Percentiles rank a stretch among this genome's conserved stretches.
These are phyloP conservation scores for Neodiprion fabricii DNA, from an alignment of 1,140 invertebrate genomes.

Conservation along the genomic window DNA sequence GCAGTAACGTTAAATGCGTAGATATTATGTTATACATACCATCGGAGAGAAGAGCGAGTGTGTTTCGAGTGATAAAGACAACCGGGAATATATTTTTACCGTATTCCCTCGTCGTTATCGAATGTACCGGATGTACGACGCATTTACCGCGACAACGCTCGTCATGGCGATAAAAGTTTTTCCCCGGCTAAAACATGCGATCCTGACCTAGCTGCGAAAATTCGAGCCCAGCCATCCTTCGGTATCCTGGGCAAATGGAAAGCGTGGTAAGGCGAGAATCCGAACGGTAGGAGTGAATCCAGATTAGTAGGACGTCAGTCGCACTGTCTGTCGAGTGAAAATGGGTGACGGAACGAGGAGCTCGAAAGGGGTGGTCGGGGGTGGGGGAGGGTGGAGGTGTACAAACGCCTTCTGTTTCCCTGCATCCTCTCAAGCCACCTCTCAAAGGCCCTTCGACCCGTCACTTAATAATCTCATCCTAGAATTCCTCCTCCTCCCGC, in stretches of 20 bases:
- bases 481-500: conserved; percentile 30
- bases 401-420: conserved; percentile 37
- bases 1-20: not conserved
- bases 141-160: no score
- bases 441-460: conserved; percentile 33
- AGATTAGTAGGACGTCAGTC: not conserved
- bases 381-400: conserved; percentile 26
- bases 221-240: no score
- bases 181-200: no score
- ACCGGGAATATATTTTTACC: not conserved
- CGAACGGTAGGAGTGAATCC: conserved; percentile 11
- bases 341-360: no score
- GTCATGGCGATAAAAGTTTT: no score
- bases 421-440: conserved; percentile 33
- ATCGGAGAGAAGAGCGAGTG: not conserved
- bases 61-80: conserved; percentile 1
- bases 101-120: not conserved
- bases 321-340: not conserved
- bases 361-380: no score
- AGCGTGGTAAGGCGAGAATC: conserved; percentile 13
- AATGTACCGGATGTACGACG: not conserved
- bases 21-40: no score
- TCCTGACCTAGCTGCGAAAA: no score
- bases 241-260: no score
- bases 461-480: conserved; percentile 51